Base-by-base conservation (phyloP, 2,888 invertebrate genomes). In the Alsophila aescularia region DNA sequence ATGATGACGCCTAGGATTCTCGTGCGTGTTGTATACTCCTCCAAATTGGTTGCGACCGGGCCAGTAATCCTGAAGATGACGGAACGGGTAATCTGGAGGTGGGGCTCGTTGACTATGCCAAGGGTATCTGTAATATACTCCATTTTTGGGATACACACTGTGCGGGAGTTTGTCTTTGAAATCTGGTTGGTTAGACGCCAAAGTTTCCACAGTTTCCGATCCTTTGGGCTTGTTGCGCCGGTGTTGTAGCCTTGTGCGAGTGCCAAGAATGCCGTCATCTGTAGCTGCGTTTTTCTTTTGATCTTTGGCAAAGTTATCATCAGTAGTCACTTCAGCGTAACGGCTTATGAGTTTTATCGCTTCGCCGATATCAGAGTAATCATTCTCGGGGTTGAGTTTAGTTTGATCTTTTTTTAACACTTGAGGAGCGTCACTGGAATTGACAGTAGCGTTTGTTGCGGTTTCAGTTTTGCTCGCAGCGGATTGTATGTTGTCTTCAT, bases 291-390 rank as follows among this genome's bases (percentile, higher is more conserved):
- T 62, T 64, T 81, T 85, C 63, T 83, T 87, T 66, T 82, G 77
- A 64, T 87, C 83, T 81, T 88, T 90, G 62, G 82, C 67, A 73
- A 84, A 91, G 68, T 83, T 89, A 64, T 91, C 91, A 64, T 91
- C 91, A 29, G 91, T 91, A 21, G 90, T 90, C 32, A 91, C 91
- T 75, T 90, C 91, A 31, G 91, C 91, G 69, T 88, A 91, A 60
- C 91, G 81, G 67, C 91, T 91, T 64, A 91, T 91, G 42, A 91
- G 69, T 75, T 90, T 91, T 48, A 91, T 90, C 58, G 91, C 90
- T 77, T 91, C 90, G 56, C 90, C 90, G 43, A 91, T 90, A 60
- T 91, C 88, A 13, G 88, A 85, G 58, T 90, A 91, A 67, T 91
- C 91, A 52, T 80, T 87, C 77, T 91, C 91, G 35, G 91, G 91